A percentile compares a stretch with the other conserved stretches of the same genome.
phyloP scores from a whole-genome alignment of 2,113 vertebrate species.

The Scolopax mira region DNA sequence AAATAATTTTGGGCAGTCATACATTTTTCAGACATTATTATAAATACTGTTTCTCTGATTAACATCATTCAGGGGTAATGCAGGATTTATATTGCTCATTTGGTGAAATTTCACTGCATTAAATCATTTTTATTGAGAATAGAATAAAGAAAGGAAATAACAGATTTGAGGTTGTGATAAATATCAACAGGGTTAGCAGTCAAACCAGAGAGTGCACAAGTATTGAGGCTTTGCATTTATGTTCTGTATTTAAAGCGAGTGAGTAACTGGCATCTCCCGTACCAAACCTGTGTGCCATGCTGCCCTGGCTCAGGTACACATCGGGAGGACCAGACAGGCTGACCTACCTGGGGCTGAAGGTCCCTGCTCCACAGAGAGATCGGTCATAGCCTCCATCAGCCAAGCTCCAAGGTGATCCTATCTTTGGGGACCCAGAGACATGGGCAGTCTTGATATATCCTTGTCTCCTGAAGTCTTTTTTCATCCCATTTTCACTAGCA shows the following conservation, averaged over 20 bases:
- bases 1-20: background rate
- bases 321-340: background rate
- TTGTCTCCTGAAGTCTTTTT: background rate
- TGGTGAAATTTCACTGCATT: background rate
- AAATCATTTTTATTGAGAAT: background rate
- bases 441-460: background rate
- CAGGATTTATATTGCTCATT: background rate
- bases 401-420: background rate
- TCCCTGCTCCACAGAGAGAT: background rate
- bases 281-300: background rate
- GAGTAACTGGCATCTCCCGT: background rate
- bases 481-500: background rate
- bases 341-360: background rate
- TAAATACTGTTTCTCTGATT: background rate
- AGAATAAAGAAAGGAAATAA: background rate
- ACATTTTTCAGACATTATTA: background rate
- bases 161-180: background rate
- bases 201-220: background rate
- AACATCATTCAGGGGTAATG: background rate
- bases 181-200: background rate
- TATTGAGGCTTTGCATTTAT: background rate
- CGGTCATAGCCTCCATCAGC: rapidly evolving
- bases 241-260: background rate
- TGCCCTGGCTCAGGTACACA: background rate
- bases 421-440: background rate